Evolutionary conservation across 2,113 vertebrate genomes (phyloP), one percentile per base, ranked within the genome.

Genomic region (Melanerpes formicivorus): DNA sequence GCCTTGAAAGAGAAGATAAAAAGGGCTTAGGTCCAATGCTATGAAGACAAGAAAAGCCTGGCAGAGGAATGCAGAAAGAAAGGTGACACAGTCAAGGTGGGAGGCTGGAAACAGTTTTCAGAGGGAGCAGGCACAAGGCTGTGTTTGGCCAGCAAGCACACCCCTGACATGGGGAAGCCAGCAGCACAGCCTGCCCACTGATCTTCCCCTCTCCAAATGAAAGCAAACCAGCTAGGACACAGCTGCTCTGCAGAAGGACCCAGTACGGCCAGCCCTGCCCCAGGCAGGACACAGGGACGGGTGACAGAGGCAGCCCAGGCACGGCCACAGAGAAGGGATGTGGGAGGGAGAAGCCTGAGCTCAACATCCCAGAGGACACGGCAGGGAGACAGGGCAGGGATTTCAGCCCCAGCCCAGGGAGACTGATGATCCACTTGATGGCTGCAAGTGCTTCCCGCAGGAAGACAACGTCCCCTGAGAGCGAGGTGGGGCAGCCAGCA

Each of bases 401-500:
- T n/a, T 79, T 40, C n/a, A 29, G 37, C 63, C 78, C n/a, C 54
- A 72, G 66, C 69, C 42, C 54, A 62, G 80, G 44, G 69, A 96
- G 76, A 95, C 69, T 77, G 96, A 63, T 87, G 90, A 95, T 84
- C 65, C 82, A 93, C 87, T 97, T 97, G 95, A 96, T 76, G 74
- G 84, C 90, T 74, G 76, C 87, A 90, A 96, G 85, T 66, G 87
- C 78, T 95, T 91, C 90, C 81, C 92, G 80, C 95, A 95, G 95
- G 92, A 93, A 96, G 92, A 96, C 96, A 58, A 95, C 30, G 63
- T 55, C 84, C 42, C 81, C 73, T 90, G 95, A 89, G 87, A 93
- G 70, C 94, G 89, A 97, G 93, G 70, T 87, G 26, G 90, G 80
- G 80, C 80, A 95, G 94, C 92, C 2, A 1, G 70, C 64, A 62